Evolutionary conservation across 2,888 invertebrate genomes (phyloP), one percentile per base, ranked within the genome.

Genomic region (Diplolepis rosae): DNA sequence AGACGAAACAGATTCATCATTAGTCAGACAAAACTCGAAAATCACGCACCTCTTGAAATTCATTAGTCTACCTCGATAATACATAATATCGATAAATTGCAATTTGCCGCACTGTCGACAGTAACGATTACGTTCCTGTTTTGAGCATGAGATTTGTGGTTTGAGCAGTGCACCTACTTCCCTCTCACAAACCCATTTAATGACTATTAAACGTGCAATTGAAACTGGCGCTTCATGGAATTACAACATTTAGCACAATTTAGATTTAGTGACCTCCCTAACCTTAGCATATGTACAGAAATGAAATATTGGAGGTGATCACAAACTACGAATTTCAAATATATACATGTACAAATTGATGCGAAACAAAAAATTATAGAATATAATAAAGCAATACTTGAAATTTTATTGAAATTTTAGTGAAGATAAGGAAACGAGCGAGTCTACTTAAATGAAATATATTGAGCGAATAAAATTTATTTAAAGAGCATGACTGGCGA

Each of bases 171-270:
- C 54, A 32, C 32, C 22, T 9, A 54, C 32, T 54, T 54, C 32
- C 32, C 54, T 54, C 22, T 54, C 54, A 54, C 54, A 54, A 54
- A 54, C 54, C 54, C 54, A 54, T 54, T 32, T 32, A 30, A 54
- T 54, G 54, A 32, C 54, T 32, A 54, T 54, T 54, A 54, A 54
- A 54, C 61, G 61, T 24, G 61, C 39, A 61, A 61, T 61, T 24
- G 39, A 61, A 61, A 61, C 39, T 61, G 24, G 39, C 24, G 24
- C 39, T 27, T 22, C 61, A 1, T 61, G 24, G 35, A 61, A 61
- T 61, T 61, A 61, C 39, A 35, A 24, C 24, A 39, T 61, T 39
- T 27, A 24, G 24, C 22, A 18, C 30, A 56, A 39, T 61, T 61
- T 35, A 61, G 24, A 39, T 61, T 61, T 24, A n/a, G n/a, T n/a